Conservation (phyloP, 2,797 vertebrate species). For the Salmo trutta region DNA sequence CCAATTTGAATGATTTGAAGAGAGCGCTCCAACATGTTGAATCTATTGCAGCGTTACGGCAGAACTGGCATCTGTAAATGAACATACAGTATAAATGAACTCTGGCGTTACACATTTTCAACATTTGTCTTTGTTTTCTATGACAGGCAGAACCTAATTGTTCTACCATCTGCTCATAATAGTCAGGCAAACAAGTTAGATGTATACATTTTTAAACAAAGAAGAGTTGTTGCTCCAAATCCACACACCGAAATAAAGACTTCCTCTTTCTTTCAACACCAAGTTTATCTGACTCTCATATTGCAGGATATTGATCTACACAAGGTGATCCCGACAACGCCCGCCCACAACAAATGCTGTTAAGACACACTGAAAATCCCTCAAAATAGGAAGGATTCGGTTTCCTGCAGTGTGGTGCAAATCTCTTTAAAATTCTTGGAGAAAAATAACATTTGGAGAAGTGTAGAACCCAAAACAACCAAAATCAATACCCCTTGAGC, state of each 20-base stretch:
- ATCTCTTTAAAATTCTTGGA: slow-evolving; percentile 27
- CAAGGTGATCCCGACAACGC: slow-evolving; percentile 41
- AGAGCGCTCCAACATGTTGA: slow-evolving; percentile 45
- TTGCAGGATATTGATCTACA: slow-evolving; percentile 49
- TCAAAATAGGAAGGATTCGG: slow-evolving; percentile 32
- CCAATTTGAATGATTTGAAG: slow-evolving; percentile 32
- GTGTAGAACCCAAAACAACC: slow-evolving; percentile 42
- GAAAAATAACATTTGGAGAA: slow-evolving; percentile 4
- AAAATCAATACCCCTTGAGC: slow-evolving; percentile 44
- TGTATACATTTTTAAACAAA: slow-evolving; percentile 22
- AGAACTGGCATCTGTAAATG: slow-evolving; percentile 38
- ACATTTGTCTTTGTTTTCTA: neutral
- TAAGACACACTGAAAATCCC: slow-evolving; percentile 42
- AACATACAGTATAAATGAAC: slow-evolving; percentile 34
- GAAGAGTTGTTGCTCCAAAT: slow-evolving; percentile 26
- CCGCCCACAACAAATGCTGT: slow-evolving; percentile 34
- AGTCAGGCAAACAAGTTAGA: slow-evolving; percentile 30
- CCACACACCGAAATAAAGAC: slow-evolving; percentile 42
- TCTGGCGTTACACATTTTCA: slow-evolving; percentile 14
- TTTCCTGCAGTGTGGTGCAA: slow-evolving; percentile 34
- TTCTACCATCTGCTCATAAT: slow-evolving; percentile 25
- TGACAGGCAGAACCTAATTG: neutral
- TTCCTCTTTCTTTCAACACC: slow-evolving; percentile 22
- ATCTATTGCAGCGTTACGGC: slow-evolving; percentile 47
- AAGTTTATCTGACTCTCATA: slow-evolving; percentile 39